Conservation (phyloP, 2,888 invertebrate genomes). For the Drosophila silvestris region DNA sequence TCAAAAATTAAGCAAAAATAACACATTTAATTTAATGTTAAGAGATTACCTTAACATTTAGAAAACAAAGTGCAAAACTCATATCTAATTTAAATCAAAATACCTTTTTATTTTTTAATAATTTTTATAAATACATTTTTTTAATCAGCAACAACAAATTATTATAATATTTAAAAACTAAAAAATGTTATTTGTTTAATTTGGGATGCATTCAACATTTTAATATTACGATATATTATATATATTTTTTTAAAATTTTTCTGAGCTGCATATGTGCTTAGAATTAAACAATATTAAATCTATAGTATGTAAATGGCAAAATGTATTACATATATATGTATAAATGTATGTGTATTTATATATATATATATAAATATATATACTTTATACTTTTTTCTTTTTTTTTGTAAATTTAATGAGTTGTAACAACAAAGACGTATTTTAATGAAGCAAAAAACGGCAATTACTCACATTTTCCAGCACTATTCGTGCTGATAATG, state of each 20-base stretch:
- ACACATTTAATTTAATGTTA: background rate
- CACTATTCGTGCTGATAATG: slow-evolving; percentile 55
- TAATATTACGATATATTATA: background rate
- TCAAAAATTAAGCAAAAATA: background rate
- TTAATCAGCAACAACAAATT: background rate
- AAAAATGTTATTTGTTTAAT: background rate
- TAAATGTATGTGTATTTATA: background rate
- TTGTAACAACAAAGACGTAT: slow-evolving; percentile 45
- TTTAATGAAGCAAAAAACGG: slow-evolving; percentile 79
- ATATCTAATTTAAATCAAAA: background rate
- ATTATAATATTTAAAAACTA: background rate
- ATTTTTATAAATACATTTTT: background rate
- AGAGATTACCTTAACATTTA: background rate
- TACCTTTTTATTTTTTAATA: background rate
- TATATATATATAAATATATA: background rate
- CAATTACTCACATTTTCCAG: slow-evolving; percentile 66
- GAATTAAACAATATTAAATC: background rate
- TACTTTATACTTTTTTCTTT: background rate
- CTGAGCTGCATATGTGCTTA: background rate
- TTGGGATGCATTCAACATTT: background rate
- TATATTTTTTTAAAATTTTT: background rate
- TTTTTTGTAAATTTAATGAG: slow-evolving; percentile 60
- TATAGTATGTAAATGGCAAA: background rate
- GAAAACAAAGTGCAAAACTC: background rate
- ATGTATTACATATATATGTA: background rate